These are phyloP conservation scores for Falco cherrug DNA, from an alignment of 2,797 vertebrate species.

Conservation along the genomic window DNA sequence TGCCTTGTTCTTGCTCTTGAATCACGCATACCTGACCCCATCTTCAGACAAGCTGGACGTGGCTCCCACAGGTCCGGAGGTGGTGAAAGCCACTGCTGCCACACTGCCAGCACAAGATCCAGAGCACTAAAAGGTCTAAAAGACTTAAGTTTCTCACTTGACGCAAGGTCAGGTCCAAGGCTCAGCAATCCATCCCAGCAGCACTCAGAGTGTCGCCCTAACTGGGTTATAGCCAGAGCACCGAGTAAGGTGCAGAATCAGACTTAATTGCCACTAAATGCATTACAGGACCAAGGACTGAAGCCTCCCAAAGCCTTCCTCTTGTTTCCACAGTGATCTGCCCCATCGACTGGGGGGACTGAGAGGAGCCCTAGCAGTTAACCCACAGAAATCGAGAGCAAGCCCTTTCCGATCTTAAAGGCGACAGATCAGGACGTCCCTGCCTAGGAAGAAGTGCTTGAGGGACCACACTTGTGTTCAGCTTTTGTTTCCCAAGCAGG, in stretches of 20 bases:
- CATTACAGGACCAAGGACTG: neutral
- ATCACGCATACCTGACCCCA: fast-evolving
- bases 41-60: neutral
- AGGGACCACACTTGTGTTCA: neutral
- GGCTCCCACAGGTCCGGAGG: fast-evolving
- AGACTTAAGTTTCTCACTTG: neutral
- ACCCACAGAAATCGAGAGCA: neutral
- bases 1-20: neutral
- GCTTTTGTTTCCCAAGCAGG: neutral
- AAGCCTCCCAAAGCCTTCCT: neutral
- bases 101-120: neutral
- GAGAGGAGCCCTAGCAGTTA: neutral
- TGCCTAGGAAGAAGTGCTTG: neutral
- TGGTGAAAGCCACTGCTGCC: neutral
- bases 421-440: neutral
- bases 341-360: neutral
- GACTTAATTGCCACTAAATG: neutral
- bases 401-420: neutral
- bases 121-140: neutral
- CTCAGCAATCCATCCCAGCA: neutral
- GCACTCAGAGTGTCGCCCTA: neutral
- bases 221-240: neutral
- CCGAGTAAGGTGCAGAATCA: neutral
- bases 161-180: neutral
- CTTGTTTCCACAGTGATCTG: neutral